A percentile compares a stretch with the other conserved stretches of the same genome.
phyloP scores from a whole-genome alignment of 2,113 vertebrate genomes.

The Sinosuthora webbiana region DNA sequence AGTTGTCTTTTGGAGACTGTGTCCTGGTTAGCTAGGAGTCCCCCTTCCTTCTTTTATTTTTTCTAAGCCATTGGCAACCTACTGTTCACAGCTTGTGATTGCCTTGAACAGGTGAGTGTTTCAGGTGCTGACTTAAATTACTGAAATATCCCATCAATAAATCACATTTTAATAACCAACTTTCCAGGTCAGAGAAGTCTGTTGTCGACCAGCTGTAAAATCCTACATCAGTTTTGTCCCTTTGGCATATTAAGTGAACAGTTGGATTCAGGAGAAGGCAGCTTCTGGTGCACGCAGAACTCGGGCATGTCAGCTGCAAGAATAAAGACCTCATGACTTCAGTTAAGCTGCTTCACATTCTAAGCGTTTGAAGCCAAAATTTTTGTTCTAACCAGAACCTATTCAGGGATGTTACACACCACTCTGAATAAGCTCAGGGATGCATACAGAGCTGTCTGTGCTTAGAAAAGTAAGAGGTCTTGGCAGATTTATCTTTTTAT shows the following conservation, averaged over 20 bases:
- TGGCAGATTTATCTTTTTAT: background rate
- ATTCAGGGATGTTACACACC: accelerated
- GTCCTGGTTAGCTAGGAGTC: background rate
- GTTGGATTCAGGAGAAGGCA: background rate
- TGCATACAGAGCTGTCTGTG: accelerated
- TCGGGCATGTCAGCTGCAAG: background rate
- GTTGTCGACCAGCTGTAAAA: accelerated
- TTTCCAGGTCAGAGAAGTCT: background rate
- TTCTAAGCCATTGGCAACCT: background rate
- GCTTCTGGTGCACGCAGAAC: background rate
- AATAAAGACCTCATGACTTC: background rate
- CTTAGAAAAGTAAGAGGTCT: background rate
- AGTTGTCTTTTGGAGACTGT: background rate
- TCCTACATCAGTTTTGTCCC: background rate
- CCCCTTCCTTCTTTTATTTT: background rate
- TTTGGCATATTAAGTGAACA: background rate
- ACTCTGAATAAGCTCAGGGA: background rate
- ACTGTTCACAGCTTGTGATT: background rate
- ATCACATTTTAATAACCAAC: background rate
- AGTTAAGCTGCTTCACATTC: background rate
- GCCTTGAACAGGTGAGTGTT: background rate
- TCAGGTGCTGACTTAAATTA: background rate
- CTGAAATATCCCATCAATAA: background rate
- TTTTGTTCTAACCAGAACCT: background rate
- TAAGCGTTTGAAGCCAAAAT: background rate